Evolutionary conservation across 2,797 vertebrate genomes (phyloP).

Genomic region (Hemibagrus guttatus): DNA sequence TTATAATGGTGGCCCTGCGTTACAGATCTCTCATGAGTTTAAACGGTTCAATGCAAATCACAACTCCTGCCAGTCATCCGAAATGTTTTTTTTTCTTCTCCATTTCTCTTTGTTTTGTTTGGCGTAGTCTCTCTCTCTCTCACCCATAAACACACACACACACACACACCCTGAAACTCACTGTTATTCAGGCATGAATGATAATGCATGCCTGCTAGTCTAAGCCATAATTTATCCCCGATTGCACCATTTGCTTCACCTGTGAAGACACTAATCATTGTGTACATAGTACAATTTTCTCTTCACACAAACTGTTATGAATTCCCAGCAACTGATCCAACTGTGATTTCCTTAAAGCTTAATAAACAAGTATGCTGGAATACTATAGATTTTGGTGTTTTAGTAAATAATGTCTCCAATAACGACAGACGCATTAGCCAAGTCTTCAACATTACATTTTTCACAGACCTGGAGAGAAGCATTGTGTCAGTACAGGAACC

Average conservation of each 20-base stretch:
- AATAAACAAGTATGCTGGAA: background rate
- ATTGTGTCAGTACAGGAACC: background rate
- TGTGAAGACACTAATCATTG: conserved; percentile 2
- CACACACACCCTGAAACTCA: background rate
- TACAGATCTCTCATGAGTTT: conserved; percentile 40
- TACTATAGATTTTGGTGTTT: background rate
- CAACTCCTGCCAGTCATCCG: conserved; percentile 57
- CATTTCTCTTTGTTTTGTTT: conserved; percentile 19
- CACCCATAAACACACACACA: background rate
- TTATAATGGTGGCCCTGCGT: conserved; percentile 40
- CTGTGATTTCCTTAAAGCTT: background rate
- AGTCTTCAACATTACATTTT: background rate
- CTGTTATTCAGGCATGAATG: conserved; percentile 36
- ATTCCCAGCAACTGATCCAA: background rate
- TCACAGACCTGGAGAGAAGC: background rate
- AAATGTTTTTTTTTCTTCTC: conserved; percentile 13
- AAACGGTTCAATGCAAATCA: conserved; percentile 55
- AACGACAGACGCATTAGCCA: background rate
- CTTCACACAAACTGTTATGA: background rate
- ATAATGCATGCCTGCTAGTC: conserved; percentile 28
- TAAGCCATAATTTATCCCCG: background rate
- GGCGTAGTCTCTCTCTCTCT: conserved; percentile 10
- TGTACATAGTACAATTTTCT: background rate
- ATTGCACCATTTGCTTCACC: conserved; percentile 3
- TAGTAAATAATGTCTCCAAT: background rate